Evolutionary conservation across 2,797 vertebrate species (phyloP).

Genomic region (Dipus sagitta): DNA sequence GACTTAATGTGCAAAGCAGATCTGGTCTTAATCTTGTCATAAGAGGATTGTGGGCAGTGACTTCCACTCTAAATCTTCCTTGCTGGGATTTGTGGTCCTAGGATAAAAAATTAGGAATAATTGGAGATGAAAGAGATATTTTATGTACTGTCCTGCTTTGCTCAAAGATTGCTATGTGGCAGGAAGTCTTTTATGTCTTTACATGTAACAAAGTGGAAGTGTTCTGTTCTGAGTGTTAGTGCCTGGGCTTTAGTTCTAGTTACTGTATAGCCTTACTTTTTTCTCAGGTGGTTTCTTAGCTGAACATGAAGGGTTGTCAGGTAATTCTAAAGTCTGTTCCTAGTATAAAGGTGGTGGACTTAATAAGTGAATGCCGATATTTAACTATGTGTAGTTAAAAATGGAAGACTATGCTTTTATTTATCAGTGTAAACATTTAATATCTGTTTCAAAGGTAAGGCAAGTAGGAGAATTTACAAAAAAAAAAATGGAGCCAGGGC

Average conservation of each 20-base stretch:
- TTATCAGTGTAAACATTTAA: neutral
- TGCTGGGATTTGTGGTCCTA: constrained; percentile 2
- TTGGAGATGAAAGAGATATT: constrained; percentile 47
- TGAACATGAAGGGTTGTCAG: neutral
- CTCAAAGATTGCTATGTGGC: neutral
- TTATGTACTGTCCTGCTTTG: constrained; percentile 30
- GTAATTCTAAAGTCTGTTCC: neutral
- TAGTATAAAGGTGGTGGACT: neutral
- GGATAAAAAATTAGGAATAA: constrained; percentile 25
- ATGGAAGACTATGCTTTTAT: neutral
- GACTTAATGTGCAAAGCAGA: constrained; percentile 12
- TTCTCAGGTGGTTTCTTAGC: constrained; percentile 28
- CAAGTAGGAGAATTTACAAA: neutral
- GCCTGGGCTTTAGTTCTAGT: neutral
- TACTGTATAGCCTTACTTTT: neutral
- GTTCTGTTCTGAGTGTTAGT: neutral
- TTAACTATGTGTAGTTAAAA: neutral
- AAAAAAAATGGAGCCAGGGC: too few relatives aligned
- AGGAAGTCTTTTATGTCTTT: neutral
- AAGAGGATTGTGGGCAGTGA: constrained; percentile 56
- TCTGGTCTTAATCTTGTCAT: constrained; percentile 6
- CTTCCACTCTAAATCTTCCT: constrained; percentile 48
- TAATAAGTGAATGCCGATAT: neutral
- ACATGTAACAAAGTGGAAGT: constrained; percentile 42
- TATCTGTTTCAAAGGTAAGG: constrained; percentile 34